Evolutionary conservation across 2,888 invertebrate species (phyloP).

Genomic region (Oligia fasciuncula): DNA sequence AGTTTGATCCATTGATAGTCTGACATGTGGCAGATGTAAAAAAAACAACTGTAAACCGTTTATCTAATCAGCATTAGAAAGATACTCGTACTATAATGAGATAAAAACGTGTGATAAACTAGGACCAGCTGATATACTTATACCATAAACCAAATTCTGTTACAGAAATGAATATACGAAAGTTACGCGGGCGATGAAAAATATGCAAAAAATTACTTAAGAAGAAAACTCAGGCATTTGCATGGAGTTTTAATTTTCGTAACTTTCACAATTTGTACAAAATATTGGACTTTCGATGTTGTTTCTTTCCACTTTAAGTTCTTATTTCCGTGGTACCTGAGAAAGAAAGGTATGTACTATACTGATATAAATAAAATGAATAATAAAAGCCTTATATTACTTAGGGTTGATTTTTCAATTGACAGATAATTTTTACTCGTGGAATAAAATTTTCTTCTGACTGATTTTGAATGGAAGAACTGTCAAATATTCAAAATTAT

Average conservation of each 20-base stretch:
- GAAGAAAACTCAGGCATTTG: constrained; percentile 1
- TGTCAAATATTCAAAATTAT: neutral
- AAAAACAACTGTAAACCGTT: constrained; percentile 7
- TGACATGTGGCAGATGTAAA: too few species aligned
- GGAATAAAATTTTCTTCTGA: neutral
- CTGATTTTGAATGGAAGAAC: neutral
- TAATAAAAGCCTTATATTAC: neutral
- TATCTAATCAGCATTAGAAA: constrained; percentile 55
- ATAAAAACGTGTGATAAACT: constrained; percentile 33
- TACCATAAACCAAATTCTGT: neutral
- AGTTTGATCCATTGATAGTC: too few species aligned
- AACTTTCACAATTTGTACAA: constrained; percentile 21
- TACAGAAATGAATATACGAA: neutral
- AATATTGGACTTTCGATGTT: constrained; percentile 24
- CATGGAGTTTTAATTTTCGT: constrained; percentile 7
- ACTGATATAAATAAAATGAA: neutral
- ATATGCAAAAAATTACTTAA: constrained; percentile 1
- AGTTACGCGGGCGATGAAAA: constrained; percentile 4
- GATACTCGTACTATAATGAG: constrained; percentile 11
- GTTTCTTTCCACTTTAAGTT: neutral
- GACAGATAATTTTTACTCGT: neutral
- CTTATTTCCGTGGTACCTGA: neutral
- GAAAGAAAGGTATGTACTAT: neutral
- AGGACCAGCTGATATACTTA: neutral
- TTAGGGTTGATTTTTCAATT: neutral